These are phyloP conservation scores for Conistra vaccinii DNA, from an alignment of 2,888 invertebrate genomes.

Conservation along the genomic window DNA sequence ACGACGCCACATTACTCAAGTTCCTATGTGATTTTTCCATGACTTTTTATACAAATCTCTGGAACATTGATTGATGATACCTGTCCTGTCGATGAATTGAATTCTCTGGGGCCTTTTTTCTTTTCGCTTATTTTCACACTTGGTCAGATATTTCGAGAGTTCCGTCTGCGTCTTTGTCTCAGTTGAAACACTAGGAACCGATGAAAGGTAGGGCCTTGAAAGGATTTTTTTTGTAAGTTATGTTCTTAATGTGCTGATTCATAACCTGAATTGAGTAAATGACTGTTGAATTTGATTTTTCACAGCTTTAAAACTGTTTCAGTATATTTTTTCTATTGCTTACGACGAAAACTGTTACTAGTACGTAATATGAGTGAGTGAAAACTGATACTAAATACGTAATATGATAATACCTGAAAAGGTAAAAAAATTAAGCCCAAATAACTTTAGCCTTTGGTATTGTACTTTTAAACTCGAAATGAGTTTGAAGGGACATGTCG, in stretches of 20 bases:
- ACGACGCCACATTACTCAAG: constrained; percentile 26
- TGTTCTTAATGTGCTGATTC: neutral
- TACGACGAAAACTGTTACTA: neutral
- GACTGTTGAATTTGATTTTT: neutral
- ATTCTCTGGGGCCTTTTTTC: constrained; percentile 7
- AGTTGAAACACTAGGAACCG: neutral
- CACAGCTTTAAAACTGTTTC: neutral
- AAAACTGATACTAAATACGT: too few species aligned
- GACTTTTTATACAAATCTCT: constrained; percentile 42
- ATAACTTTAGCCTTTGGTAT: too few species aligned
- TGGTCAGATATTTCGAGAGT: neutral
- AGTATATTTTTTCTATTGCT: neutral
- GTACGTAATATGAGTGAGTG: neutral
- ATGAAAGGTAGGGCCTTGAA: neutral
- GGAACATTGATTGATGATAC: constrained; percentile 36
- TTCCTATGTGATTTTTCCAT: constrained; percentile 21
- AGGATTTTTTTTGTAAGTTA: neutral
- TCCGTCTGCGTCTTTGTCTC: neutral
- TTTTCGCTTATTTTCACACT: constrained; percentile 19
- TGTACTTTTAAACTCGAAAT: too few species aligned
- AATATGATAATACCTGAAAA: too few species aligned
- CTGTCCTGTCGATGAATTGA: constrained; percentile 27
- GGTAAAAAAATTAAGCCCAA: too few species aligned
- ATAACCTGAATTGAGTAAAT: neutral
- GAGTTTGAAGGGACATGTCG: neutral